Conservation (phyloP, 2,888 invertebrate species). For the Patella caerulea region DNA sequence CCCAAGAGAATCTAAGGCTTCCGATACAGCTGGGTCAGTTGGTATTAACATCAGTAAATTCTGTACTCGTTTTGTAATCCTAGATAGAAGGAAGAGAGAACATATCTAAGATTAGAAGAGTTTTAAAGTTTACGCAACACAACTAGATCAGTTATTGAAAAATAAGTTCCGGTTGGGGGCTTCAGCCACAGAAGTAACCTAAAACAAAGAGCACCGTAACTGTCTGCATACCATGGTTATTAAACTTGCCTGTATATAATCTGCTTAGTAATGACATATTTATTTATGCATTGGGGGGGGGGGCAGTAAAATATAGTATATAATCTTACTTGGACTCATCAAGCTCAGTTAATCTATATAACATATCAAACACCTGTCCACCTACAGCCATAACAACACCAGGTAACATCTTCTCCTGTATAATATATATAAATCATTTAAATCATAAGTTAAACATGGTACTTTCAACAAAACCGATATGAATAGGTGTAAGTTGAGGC, state of each 20-base stretch:
- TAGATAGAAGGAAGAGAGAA: slow-evolving; percentile 33
- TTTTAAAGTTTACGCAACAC: no score
- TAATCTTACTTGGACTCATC: slow-evolving; percentile 71
- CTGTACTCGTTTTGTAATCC: slow-evolving; percentile 71
- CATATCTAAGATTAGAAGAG: not conserved
- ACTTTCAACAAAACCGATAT: no score
- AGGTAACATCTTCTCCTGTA: slow-evolving; percentile 72
- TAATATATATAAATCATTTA: not conserved
- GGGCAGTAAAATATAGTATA: no score
- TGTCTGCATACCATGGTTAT: no score
- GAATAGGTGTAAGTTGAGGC: no score
- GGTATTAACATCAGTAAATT: slow-evolving; percentile 73
- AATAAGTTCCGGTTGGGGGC: not conserved
- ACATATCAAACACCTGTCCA: slow-evolving; percentile 72
- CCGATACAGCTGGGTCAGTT: slow-evolving; percentile 72
- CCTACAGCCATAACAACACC: slow-evolving; percentile 73
- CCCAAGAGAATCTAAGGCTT: slow-evolving; percentile 70
- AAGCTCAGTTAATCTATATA: slow-evolving; percentile 72
- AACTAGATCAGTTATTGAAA: no score
- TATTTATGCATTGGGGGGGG: no score
- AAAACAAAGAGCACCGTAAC: no score
- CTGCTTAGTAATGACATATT: no score
- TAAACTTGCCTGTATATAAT: no score
- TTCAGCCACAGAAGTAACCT: no score
- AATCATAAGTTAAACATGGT: no score